Evolutionary conservation across 2,797 vertebrate species (phyloP).

Genomic region (Tapera naevia): DNA sequence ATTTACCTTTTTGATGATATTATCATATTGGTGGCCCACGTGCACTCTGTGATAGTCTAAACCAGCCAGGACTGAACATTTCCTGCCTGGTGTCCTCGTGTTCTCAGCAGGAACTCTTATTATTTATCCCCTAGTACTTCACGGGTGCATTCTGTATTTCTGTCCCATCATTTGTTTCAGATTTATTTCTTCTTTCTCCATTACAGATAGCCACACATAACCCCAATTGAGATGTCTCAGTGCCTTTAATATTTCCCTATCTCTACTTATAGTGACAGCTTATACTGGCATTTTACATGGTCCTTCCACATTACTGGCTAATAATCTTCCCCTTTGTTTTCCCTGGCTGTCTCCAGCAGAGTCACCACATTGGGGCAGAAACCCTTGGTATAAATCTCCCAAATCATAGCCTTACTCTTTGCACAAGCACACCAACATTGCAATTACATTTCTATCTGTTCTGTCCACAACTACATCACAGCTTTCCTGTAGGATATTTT

Average conservation of each 20-base stretch:
- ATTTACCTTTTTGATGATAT: background rate
- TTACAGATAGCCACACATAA: background rate
- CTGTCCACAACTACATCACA: background rate
- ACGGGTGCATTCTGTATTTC: background rate
- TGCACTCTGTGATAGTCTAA: background rate
- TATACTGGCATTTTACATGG: conserved; percentile 1
- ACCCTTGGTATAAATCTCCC: background rate
- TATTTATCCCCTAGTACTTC: background rate
- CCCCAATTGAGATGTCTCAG: background rate
- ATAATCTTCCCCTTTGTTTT: background rate
- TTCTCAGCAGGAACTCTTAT: background rate
- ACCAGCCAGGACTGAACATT: background rate
- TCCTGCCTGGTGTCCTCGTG: background rate
- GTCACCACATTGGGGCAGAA: background rate
- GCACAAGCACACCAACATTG: background rate
- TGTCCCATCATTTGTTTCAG: background rate
- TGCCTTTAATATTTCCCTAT: conserved; percentile 6
- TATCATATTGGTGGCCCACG: background rate
- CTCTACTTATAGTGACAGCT: background rate
- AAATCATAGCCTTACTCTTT: background rate
- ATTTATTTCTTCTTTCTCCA: conserved; percentile 16
- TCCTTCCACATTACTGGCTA: background rate
- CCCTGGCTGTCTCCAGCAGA: background rate
- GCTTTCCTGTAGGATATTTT: background rate
- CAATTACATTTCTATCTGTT: background rate